These are phyloP conservation scores for Semibalanus balanoides DNA, from an alignment of 1,140 invertebrate species.

Conservation along the genomic window DNA sequence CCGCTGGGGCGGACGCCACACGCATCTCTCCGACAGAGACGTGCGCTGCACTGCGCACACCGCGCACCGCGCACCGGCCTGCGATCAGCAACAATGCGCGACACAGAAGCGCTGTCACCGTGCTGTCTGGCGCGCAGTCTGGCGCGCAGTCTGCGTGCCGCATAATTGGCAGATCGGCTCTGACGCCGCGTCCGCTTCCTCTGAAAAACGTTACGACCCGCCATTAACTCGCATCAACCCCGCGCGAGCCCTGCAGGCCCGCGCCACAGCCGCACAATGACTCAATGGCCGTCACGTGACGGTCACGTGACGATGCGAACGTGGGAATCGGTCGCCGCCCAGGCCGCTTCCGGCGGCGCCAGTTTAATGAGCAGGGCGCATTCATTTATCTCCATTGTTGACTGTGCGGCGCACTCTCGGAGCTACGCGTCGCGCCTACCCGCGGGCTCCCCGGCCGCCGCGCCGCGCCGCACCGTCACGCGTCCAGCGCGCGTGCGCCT, in stretches of 20 bases:
- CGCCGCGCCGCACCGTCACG: no score
- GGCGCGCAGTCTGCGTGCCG: no score
- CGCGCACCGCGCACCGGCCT: no score
- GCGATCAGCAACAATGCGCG: background rate
- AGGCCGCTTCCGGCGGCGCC: background rate
- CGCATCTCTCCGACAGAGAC: background rate
- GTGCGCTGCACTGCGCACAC: background rate
- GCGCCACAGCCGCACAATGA: background rate
- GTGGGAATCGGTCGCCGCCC: background rate
- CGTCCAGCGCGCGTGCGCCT: no score
- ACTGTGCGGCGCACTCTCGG: background rate
- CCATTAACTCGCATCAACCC: background rate
- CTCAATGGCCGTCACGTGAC: background rate
- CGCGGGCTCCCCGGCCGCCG: no score
- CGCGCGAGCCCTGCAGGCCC: no score
- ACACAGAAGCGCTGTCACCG: background rate
- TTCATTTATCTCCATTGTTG: slow-evolving; percentile 2
- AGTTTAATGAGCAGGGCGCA: background rate
- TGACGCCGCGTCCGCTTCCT: background rate
- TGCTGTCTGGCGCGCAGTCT: no score
- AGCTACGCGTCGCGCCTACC: no score
- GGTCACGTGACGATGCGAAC: background rate
- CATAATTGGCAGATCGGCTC: background rate
- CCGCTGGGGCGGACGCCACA: no score
- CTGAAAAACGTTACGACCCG: background rate